Percentiles rank a stretch among this genome's conserved stretches.
Evolutionary conservation across 2,888 invertebrate species (phyloP).

Genomic region (Diarsia dahlii): DNA sequence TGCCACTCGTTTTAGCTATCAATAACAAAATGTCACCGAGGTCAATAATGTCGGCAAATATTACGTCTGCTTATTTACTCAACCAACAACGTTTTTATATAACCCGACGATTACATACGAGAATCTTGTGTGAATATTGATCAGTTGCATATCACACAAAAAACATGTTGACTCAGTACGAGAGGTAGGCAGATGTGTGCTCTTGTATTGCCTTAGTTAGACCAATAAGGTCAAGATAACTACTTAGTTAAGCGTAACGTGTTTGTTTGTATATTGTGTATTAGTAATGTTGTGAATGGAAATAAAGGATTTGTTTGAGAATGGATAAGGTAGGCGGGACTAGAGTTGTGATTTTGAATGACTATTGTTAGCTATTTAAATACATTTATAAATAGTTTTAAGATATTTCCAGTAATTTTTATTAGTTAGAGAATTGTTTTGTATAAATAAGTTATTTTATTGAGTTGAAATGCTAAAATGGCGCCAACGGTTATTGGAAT

Average conservation of each 20-base stretch:
- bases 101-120: slow-evolving; percentile 8
- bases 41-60: slow-evolving; percentile 9
- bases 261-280: slow-evolving; percentile 15
- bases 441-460: too few relatives aligned
- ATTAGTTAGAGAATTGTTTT: too few relatives aligned
- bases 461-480: too few relatives aligned
- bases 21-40: not conserved
- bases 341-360: too few relatives aligned
- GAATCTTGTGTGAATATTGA: slow-evolving; percentile 49
- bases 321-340: not conserved
- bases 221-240: slow-evolving; percentile 52
- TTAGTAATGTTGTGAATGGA: not conserved
- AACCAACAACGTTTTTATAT: slow-evolving; percentile 21
- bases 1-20: too few relatives aligned
- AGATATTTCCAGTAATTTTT: too few relatives aligned
- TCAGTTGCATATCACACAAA: slow-evolving; percentile 27
- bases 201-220: slow-evolving; percentile 55
- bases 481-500: too few relatives aligned
- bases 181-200: slow-evolving; percentile 10
- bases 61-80: slow-evolving; percentile 16
- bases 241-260: not conserved
- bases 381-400: too few relatives aligned
- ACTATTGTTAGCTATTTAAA: too few relatives aligned
- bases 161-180: slow-evolving; percentile 53
- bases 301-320: not conserved